Percentiles rank a stretch among this genome's conserved stretches.
Conservation (phyloP, 2,113 vertebrate species). For the Peromyscus californicus region DNA sequence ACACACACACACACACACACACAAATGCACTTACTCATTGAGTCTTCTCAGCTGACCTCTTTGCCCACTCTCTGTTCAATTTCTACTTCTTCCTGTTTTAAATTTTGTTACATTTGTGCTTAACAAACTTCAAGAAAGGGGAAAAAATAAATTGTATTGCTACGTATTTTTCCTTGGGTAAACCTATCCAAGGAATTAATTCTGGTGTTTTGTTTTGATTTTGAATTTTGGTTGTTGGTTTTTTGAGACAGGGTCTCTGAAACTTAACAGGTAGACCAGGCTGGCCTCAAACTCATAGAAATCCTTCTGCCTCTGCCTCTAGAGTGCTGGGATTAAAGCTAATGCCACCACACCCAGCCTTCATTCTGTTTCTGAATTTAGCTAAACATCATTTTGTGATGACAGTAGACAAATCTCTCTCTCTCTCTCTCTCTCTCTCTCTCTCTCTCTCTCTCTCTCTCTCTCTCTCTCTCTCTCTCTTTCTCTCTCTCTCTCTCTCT, state of each 20-base stretch:
- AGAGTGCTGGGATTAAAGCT: not conserved
- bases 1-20: not conserved
- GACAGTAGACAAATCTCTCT: too few relatives aligned
- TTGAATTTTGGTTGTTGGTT: not conserved
- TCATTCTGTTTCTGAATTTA: not conserved
- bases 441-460: not conserved
- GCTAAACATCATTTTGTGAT: not conserved
- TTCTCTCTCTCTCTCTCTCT: not conserved
- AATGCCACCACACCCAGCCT: not conserved
- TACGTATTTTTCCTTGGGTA: not conserved
- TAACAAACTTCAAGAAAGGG: not conserved
- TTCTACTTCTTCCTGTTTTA: not conserved
- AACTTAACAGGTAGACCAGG: not conserved
- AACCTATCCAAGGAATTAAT: not conserved
- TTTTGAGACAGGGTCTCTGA: not conserved
- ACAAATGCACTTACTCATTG: not conserved
- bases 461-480: too few relatives aligned
- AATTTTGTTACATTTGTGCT: not conserved
- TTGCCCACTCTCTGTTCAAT: not conserved
- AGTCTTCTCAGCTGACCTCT: not conserved
- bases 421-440: too few relatives aligned
- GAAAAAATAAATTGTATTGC: too few relatives aligned
- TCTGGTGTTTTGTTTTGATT: not conserved
- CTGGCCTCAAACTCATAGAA: not conserved
- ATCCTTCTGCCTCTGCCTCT: not conserved